These are phyloP conservation scores for Drosophila mercatorum DNA, from an alignment of 2,888 invertebrate species.

Conservation along the genomic window DNA sequence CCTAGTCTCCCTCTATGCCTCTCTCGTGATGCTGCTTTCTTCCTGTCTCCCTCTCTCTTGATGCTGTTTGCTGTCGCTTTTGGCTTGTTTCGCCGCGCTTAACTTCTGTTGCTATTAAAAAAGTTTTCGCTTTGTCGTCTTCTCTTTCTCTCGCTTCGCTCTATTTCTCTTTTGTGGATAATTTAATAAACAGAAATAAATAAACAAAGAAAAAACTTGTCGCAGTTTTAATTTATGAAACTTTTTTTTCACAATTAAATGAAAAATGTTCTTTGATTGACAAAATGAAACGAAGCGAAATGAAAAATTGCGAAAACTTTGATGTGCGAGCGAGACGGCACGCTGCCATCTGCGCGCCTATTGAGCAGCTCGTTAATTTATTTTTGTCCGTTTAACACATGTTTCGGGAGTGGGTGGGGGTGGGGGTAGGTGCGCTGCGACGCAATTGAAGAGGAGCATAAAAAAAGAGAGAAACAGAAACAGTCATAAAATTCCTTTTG, in stretches of 20 bases:
- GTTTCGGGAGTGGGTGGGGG: slow-evolving; percentile 15
- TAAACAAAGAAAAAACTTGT: slow-evolving; percentile 36
- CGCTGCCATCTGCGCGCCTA: slow-evolving; percentile 12
- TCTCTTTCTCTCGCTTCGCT: neutral
- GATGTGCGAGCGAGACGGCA: slow-evolving; percentile 10
- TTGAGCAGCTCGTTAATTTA: slow-evolving; percentile 50
- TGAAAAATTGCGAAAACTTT: slow-evolving; percentile 2
- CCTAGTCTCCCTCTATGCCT: neutral
- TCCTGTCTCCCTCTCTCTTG: neutral
- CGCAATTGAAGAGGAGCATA: slow-evolving; percentile 38
- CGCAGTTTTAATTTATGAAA: slow-evolving; percentile 60
- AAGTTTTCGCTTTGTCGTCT: slow-evolving; percentile 10
- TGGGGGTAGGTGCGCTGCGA: neutral
- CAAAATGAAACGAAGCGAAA: slow-evolving; percentile 5
- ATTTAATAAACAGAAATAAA: slow-evolving; percentile 58
- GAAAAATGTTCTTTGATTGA: slow-evolving; percentile 48
- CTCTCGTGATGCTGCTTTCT: neutral
- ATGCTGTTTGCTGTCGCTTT: neutral
- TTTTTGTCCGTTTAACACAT: slow-evolving; percentile 47
- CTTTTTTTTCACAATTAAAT: slow-evolving; percentile 51
- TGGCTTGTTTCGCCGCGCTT: neutral
- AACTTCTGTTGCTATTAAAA: slow-evolving; percentile 14
- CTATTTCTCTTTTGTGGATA: slow-evolving; percentile 37
- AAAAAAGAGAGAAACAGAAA: neutral
- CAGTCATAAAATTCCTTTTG: slow-evolving; percentile 40